phyloP scores from a whole-genome alignment of 2,113 vertebrate species.

The Tichodroma muraria region DNA sequence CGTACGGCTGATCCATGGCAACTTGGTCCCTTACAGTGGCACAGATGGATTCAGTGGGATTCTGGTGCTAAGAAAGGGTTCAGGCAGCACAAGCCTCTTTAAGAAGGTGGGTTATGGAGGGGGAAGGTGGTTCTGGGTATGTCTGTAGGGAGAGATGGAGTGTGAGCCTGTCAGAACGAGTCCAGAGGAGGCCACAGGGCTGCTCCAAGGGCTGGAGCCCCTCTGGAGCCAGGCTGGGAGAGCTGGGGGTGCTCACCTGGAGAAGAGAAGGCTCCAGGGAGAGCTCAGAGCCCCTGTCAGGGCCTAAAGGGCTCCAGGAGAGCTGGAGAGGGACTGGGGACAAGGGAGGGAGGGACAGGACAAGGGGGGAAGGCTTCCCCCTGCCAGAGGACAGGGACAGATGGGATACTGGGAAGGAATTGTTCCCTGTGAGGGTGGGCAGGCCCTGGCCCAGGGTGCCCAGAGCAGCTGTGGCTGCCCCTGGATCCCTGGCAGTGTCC shows the following conservation, averaged over 20 bases:
- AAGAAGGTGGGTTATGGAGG: neutral
- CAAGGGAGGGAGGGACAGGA: neutral
- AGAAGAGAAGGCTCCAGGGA: neutral
- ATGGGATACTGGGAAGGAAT: neutral
- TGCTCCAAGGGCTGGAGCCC: fast-evolving
- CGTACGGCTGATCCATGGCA: fast-evolving
- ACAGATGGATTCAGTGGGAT: neutral
- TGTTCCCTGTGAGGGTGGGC: fast-evolving
- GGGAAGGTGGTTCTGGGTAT: neutral
- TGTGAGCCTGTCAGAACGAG: neutral
- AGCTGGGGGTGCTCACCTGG: neutral
- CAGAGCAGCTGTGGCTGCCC: neutral
- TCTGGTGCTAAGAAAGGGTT: neutral
- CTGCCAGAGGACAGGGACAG: neutral
- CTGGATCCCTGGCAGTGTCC: neutral
- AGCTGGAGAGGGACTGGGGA: neutral
- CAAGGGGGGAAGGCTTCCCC: neutral
- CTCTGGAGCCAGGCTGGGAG: neutral
- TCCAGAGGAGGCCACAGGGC: fast-evolving
- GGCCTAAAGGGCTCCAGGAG: neutral
- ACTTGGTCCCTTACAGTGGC: fast-evolving
- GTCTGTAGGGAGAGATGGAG: neutral
- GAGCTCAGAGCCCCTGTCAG: neutral
- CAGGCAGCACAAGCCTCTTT: neutral
- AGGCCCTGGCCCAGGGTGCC: neutral